A percentile compares a stretch with the other conserved stretches of the same genome.
These are phyloP conservation scores for Halisarca cf. caerulea DNA, from an alignment of 37 sponge, comb jelly and placozoan species.

Conservation along the genomic window DNA sequence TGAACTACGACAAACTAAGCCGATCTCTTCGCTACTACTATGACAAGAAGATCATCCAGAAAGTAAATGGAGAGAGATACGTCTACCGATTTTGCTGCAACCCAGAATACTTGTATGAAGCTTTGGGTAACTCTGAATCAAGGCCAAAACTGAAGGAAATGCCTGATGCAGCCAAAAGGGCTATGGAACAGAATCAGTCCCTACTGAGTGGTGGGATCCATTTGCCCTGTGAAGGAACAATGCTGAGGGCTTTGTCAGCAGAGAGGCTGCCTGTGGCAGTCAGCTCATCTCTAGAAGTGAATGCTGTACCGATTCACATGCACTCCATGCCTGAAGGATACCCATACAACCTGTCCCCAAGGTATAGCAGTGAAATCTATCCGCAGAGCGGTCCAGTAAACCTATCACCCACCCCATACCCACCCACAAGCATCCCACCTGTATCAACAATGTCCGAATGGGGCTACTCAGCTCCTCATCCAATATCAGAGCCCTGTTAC, in stretches of 20 bases:
- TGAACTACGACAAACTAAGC: constrained; percentile 91
- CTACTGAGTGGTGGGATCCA: neutral
- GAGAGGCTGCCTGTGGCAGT: neutral
- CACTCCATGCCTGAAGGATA: neutral
- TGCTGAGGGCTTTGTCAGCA: constrained; percentile 24
- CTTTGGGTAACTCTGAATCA: constrained; percentile 67
- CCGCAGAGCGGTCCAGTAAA: neutral
- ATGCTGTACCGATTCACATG: constrained; percentile 17
- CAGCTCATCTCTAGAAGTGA: neutral
- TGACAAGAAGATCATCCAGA: constrained; percentile 80
- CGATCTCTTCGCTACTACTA: constrained; percentile 90
- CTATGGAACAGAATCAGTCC: constrained; percentile 21
- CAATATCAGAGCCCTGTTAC: neutral
- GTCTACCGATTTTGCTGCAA: constrained; percentile 80
- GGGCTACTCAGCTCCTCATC: neutral
- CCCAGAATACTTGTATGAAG: constrained; percentile 73
- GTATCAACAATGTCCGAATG: neutral
- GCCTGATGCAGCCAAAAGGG: constrained; percentile 35
- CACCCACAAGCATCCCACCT: neutral
- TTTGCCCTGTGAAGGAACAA: neutral
- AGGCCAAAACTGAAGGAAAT: constrained; percentile 70
- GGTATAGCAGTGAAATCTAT: neutral
- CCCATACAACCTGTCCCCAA: neutral
- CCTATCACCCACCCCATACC: neutral
- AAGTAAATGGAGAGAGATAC: constrained; percentile 78